phyloP scores from a whole-genome alignment of 2,113 vertebrate species.

The Vidua macroura region DNA sequence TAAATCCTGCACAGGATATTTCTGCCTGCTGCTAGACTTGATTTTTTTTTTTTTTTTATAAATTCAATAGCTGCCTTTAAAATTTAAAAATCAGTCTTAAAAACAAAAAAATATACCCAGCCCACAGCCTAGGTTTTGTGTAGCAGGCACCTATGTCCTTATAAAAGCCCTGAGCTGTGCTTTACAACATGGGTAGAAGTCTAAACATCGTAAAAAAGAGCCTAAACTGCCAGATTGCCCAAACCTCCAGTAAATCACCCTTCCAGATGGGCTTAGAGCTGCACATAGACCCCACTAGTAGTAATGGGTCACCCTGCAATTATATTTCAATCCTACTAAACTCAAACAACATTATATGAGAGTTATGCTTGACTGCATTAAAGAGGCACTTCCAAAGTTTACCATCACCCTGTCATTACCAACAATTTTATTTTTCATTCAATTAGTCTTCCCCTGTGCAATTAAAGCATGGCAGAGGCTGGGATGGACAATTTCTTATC shows the following conservation, averaged over 20 bases:
- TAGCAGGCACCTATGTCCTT: slow-evolving; percentile 34
- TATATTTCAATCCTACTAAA: not conserved
- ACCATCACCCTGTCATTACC: not conserved
- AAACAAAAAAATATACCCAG: not conserved
- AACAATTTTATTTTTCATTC: slow-evolving; percentile 72
- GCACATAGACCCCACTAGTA: not conserved
- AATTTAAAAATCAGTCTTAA: slow-evolving; percentile 11
- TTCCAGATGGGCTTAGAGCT: slow-evolving; percentile 48
- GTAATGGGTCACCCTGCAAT: not conserved
- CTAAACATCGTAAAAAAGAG: slow-evolving; percentile 38
- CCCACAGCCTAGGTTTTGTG: not conserved
- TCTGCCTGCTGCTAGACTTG: not conserved
- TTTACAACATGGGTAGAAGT: slow-evolving; percentile 15
- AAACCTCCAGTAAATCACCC: slow-evolving; percentile 48
- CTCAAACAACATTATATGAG: not conserved
- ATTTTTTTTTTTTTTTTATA: not conserved
- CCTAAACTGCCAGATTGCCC: slow-evolving; percentile 45
- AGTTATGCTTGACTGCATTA: not conserved
- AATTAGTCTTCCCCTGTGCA: slow-evolving; percentile 72
- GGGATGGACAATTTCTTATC: slow-evolving; percentile 71
- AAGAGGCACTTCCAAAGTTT: slow-evolving; percentile 39
- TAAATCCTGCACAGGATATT: not conserved
- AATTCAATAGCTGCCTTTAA: slow-evolving; percentile 25
- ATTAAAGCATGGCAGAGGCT: slow-evolving; percentile 48
- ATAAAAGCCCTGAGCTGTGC: slow-evolving; percentile 17